These are phyloP conservation scores for Drosophila parthenogenetica DNA, from an alignment of 2,888 invertebrate genomes.

Conservation along the genomic window DNA sequence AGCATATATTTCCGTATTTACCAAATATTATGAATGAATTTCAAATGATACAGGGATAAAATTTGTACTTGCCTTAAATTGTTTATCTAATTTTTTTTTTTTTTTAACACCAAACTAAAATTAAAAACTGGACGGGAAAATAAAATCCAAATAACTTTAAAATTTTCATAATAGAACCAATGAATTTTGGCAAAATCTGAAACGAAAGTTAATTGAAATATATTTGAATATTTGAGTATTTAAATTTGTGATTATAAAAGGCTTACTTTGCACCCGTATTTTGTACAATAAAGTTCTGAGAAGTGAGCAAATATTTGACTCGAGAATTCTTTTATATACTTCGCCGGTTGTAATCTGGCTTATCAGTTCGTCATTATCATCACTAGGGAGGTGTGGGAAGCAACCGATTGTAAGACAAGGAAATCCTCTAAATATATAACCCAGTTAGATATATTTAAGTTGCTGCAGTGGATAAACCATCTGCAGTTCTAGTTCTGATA, in stretches of 20 bases:
- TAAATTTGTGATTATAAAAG: slow-evolving; percentile 28
- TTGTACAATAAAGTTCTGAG: slow-evolving; percentile 37
- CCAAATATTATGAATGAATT: slow-evolving; percentile 3
- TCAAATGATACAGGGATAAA: neutral
- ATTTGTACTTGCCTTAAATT: neutral
- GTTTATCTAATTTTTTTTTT: too few relatives aligned
- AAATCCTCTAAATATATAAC: slow-evolving; percentile 23
- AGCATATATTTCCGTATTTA: neutral
- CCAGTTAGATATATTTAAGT: slow-evolving; percentile 27
- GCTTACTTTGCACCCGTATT: slow-evolving; percentile 22
- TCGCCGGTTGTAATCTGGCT: slow-evolving; percentile 11
- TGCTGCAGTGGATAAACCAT: slow-evolving; percentile 12
- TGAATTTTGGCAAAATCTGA: neutral
- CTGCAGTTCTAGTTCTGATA: slow-evolving; percentile 18
- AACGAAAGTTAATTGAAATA: slow-evolving; percentile 7
- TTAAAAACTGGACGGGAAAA: neutral
- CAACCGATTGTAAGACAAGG: slow-evolving; percentile 7
- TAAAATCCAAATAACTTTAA: neutral
- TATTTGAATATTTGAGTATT: slow-evolving; percentile 6
- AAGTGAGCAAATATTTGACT: slow-evolving; percentile 48
- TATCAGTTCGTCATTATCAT: slow-evolving; percentile 26
- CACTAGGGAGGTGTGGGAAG: neutral
- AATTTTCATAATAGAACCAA: neutral
- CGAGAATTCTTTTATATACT: slow-evolving; percentile 52
- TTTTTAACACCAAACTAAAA: neutral